phyloP scores from a whole-genome alignment of 2,113 vertebrate genomes.

The Acanthisitta chloris region DNA sequence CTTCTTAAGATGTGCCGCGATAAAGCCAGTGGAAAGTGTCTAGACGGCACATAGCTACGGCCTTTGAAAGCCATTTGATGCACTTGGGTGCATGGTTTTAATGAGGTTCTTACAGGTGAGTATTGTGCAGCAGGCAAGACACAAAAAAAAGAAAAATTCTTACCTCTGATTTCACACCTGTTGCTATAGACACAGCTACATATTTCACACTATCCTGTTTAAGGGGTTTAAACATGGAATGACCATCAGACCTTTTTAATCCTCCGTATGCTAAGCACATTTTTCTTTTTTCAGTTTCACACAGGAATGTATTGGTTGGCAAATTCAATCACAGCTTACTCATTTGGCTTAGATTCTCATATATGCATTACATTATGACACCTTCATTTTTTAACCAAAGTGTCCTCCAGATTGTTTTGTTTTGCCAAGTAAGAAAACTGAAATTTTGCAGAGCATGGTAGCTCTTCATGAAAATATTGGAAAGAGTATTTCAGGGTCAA shows the following conservation, averaged over 20 bases:
- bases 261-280: background rate
- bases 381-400: background rate
- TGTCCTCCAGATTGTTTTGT: background rate
- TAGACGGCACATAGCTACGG: background rate
- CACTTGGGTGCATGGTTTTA: background rate
- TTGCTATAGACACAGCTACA: background rate
- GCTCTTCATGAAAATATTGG: background rate
- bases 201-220: background rate
- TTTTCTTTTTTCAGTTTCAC: background rate
- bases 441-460: background rate
- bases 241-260: background rate
- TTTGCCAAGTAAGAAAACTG: background rate
- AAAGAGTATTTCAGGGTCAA: background rate
- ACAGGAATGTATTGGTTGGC: background rate
- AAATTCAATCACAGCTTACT: background rate
- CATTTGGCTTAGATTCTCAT: background rate
- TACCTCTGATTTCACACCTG: slow-evolving; percentile 20
- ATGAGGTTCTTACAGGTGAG: background rate
- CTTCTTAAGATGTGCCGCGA: background rate
- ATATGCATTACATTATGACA: background rate
- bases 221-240: background rate
- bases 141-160: background rate
- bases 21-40: background rate
- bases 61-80: background rate
- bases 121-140: background rate